phyloP scores from a whole-genome alignment of 2,888 invertebrate genomes.

The Mimumesa dahlbomi region DNA sequence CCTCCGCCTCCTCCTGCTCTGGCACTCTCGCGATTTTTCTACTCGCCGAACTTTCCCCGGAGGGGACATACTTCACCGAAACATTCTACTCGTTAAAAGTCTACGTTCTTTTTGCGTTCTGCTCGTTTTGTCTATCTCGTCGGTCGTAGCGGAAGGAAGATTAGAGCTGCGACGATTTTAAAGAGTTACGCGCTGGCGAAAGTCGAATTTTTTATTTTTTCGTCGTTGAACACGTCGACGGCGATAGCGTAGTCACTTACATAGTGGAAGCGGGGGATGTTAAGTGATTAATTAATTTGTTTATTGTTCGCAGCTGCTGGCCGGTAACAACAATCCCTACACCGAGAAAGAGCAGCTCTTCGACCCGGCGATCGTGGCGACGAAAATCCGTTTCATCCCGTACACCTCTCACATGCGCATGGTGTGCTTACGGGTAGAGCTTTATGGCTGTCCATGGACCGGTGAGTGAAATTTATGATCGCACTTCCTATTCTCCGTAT shows the following conservation, averaged over 20 bases:
- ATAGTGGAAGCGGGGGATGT: background rate
- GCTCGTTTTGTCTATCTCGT: background rate
- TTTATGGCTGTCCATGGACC: conserved; percentile 89
- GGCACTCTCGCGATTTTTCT: conserved; percentile 3
- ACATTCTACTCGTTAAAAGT: conserved; percentile 6
- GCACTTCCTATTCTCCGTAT: conserved; percentile 5
- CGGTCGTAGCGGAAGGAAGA: conserved; percentile 1
- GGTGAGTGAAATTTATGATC: conserved; percentile 83
- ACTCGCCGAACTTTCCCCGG: background rate
- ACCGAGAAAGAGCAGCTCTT: conserved; percentile 87
- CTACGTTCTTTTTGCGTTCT: too few relatives aligned
- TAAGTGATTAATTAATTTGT: background rate
- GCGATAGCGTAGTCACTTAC: too few relatives aligned
- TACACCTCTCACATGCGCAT: conserved; percentile 89
- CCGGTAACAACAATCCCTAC: conserved; percentile 90
- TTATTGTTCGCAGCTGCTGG: conserved; percentile 84
- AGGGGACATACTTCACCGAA: background rate
- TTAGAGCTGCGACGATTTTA: conserved; percentile 13
- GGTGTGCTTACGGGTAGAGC: conserved; percentile 90
- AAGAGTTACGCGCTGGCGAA: too few relatives aligned
- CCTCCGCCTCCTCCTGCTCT: background rate
- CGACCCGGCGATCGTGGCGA: conserved; percentile 89
- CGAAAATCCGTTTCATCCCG: conserved; percentile 89
- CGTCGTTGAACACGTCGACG: too few relatives aligned
- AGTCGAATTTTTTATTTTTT: background rate